These are phyloP conservation scores for Lerista edwardsae DNA, from an alignment of 2,797 vertebrate genomes.

Conservation along the genomic window DNA sequence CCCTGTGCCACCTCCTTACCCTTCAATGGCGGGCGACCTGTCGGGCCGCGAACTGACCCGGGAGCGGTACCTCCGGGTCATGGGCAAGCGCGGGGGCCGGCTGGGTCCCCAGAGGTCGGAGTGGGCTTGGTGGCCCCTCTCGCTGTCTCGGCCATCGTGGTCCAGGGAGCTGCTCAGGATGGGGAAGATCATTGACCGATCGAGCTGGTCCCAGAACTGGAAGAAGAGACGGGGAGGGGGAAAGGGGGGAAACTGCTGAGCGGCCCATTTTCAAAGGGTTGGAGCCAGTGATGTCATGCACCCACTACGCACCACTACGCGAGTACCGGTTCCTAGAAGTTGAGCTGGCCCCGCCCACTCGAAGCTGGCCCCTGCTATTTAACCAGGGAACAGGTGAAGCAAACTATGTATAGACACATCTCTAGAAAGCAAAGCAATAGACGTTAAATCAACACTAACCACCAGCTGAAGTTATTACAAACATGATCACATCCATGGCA, in stretches of 20 bases:
- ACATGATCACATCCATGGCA: no score
- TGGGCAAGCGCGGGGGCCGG: conserved; percentile 85
- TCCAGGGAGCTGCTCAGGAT: conserved; percentile 85
- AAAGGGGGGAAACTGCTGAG: not conserved
- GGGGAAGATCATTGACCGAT: conserved; percentile 75
- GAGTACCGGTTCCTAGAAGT: no score
- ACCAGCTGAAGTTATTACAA: no score
- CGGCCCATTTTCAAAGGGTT: not conserved
- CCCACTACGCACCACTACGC: no score
- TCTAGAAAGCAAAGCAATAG: no score
- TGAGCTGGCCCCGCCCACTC: no score
- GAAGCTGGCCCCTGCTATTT: no score
- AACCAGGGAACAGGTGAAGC: no score
- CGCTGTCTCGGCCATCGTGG: conserved; percentile 80
- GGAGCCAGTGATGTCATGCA: no score
- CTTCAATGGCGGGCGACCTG: conserved; percentile 92
- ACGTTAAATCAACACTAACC: no score
- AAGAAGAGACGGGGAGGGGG: not conserved
- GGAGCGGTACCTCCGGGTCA: conserved; percentile 86
- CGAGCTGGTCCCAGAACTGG: conserved; percentile 90
- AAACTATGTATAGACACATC: no score
- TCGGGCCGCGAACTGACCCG: conserved; percentile 90
- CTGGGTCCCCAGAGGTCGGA: conserved; percentile 87
- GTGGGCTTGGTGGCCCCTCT: conserved; percentile 73
- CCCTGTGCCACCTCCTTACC: conserved; percentile 82